Evolutionary conservation across 1,140 invertebrate genomes (phyloP), one percentile per base, ranked within the genome.

Genomic region (Philopotamus ludificatus): DNA sequence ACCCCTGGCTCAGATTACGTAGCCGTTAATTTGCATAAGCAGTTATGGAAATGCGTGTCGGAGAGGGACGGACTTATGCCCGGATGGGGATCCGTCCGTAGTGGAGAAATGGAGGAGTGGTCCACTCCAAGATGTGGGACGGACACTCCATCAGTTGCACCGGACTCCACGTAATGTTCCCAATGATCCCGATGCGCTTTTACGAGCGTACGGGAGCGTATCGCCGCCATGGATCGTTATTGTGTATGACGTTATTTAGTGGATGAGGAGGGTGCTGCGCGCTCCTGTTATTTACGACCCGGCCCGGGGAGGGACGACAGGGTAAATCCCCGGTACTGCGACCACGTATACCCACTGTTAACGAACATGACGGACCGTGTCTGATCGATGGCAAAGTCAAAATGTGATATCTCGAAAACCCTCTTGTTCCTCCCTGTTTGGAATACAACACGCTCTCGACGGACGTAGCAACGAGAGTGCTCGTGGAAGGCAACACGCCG

Each of bases 11-110:
- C 16, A 57, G 54, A 57, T 57, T 57, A 57, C 39, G 2, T 21
- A 8, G 34, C 34, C 54, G 21, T n/a, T 34, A 63, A 68, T 68
- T 68, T 62, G 51, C 67, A 68, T 68, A 65, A 68, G 47, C 60
- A 61, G 44, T 68, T 68, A 68, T 68, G 67, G 49, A 65, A 60
- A 68, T 68, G 28, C 26, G 45, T 23, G 3, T n/a, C 41, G 8
- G 42, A 47, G 16, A 47, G 23, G 41, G n/a, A n/a, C n/a, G n/a
- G n/a, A n/a, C n/a, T n/a, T 9, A 15, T 20, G 45, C 45, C 45
- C 4, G 45, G 45, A n/a, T n/a, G n/a, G n/a, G n/a, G n/a, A n/a
- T n/a, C n/a, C n/a, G n/a, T n/a, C n/a, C n/a, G n/a, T n/a, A n/a
- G n/a, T n/a, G 18, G 22, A 20, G 49, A 51, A n/a, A n/a, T n/a